Evolutionary conservation across 2,797 vertebrate genomes (phyloP).

Genomic region (Takifugu rubripes): DNA sequence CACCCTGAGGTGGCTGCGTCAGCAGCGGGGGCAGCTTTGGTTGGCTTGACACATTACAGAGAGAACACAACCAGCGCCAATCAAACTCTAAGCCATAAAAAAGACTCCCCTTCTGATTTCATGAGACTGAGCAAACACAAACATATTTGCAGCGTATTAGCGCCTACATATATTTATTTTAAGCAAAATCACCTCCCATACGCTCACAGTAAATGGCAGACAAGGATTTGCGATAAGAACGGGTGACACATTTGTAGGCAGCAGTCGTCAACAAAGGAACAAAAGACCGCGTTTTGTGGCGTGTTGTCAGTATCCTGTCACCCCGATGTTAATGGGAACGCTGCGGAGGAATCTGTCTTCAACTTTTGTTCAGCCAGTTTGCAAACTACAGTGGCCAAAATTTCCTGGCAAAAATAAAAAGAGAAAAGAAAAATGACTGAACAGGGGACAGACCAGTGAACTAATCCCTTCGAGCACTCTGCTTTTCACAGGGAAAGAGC

Average conservation of each 20-base stretch:
- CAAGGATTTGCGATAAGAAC: slow-evolving; percentile 17
- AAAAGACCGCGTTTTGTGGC: slow-evolving; percentile 46
- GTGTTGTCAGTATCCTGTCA: slow-evolving; percentile 55
- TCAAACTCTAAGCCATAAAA: too few species aligned
- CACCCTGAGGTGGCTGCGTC: too few species aligned
- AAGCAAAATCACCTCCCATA: slow-evolving; percentile 19
- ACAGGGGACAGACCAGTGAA: slow-evolving; percentile 64
- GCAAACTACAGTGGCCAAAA: slow-evolving; percentile 60
- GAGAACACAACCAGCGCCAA: too few species aligned
- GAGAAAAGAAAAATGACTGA: slow-evolving; percentile 54
- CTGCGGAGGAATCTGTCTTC: slow-evolving; percentile 48
- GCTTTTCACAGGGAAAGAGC: slow-evolving; percentile 53
- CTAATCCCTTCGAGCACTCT: slow-evolving; percentile 65
- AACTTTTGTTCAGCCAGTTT: slow-evolving; percentile 62
- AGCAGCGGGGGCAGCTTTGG: too few species aligned
- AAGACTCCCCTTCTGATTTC: too few species aligned
- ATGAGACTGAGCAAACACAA: too few species aligned
- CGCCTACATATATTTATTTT: slow-evolving; percentile 7
- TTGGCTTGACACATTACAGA: too few species aligned
- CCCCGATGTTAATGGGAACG: slow-evolving; percentile 44
- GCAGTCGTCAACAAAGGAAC: slow-evolving; percentile 48
- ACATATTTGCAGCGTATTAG: too few species aligned
- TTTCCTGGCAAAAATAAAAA: slow-evolving; percentile 46
- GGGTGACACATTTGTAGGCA: slow-evolving; percentile 22
- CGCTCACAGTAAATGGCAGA: slow-evolving; percentile 15